Conservation (phyloP, 2,113 vertebrate genomes). For the Seriola dumerili region DNA sequence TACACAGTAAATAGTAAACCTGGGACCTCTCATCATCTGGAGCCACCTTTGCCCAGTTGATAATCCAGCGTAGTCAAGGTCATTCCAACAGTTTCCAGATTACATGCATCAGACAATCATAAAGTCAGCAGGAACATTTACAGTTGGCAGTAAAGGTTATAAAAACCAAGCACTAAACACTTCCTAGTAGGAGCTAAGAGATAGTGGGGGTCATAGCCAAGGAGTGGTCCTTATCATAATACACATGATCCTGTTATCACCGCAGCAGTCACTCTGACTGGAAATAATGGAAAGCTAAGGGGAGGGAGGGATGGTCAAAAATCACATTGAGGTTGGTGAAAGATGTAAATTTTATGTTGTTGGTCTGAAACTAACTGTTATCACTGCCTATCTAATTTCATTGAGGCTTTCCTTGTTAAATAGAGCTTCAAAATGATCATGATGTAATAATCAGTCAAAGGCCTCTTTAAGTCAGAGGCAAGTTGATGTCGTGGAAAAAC, state of each 20-base stretch:
- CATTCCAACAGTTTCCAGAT: constrained; percentile 7
- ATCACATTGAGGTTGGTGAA: too few species aligned
- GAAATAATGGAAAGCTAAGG: background rate
- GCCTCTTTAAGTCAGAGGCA: too few species aligned
- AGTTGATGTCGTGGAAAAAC: too few species aligned
- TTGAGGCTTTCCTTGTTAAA: too few species aligned
- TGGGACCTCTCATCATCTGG: too few species aligned
- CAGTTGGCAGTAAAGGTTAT: constrained; percentile 25
- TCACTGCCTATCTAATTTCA: too few species aligned
- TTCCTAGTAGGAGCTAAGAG: constrained; percentile 13
- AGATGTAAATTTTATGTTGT: too few species aligned
- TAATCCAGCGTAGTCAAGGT: background rate
- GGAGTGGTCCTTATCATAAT: constrained; percentile 16
- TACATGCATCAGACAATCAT: background rate
- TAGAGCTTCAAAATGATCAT: too few species aligned
- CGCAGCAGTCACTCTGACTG: background rate
- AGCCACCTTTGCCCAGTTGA: background rate
- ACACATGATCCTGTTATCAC: background rate
- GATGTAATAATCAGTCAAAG: too few species aligned
- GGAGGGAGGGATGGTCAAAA: background rate
- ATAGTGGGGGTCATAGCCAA: background rate
- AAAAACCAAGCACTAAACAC: constrained; percentile 28
- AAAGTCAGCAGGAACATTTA: constrained; percentile 21
- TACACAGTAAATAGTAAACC: too few species aligned
- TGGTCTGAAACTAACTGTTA: background rate